phyloP scores from a whole-genome alignment of 2,888 invertebrate genomes.

The Callimorpha dominula region DNA sequence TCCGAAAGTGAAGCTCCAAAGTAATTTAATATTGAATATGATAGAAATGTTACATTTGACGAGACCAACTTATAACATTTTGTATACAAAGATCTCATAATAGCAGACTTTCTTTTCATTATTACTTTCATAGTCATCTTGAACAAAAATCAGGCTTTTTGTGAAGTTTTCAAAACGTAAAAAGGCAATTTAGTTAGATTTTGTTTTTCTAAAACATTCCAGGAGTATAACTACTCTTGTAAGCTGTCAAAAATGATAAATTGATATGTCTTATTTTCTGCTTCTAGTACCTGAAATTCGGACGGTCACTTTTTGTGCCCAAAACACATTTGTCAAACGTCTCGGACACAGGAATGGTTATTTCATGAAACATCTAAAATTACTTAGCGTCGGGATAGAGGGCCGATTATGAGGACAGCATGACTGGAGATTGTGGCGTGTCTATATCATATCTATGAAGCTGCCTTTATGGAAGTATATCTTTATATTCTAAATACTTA shows the following conservation, averaged over 20 bases:
- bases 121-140: neutral
- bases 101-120: neutral
- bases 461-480: neutral
- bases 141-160: neutral
- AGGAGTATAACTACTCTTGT: neutral
- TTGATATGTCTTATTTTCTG: slow-evolving; percentile 21
- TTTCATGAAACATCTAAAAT: slow-evolving; percentile 47
- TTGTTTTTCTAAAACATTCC: neutral
- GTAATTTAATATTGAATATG: neutral
- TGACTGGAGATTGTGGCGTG: slow-evolving; percentile 7
- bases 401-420: neutral
- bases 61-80: neutral
- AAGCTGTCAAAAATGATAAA: slow-evolving; percentile 34
- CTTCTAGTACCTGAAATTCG: slow-evolving; percentile 40
- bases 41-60: neutral
- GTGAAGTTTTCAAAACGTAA: neutral
- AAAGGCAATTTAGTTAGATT: neutral
- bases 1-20: neutral
- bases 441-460: neutral
- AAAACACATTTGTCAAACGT: slow-evolving; percentile 54
- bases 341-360: slow-evolving; percentile 38
- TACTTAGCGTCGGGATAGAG: slow-evolving; percentile 23
- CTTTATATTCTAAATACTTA: neutral
- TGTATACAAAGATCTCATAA: neutral
- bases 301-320: slow-evolving; percentile 51